A percentile compares a stretch with the other conserved stretches of the same genome.
Evolutionary conservation across 2,797 vertebrate genomes (phyloP).

Genomic region (Craterocephalus amniculus): DNA sequence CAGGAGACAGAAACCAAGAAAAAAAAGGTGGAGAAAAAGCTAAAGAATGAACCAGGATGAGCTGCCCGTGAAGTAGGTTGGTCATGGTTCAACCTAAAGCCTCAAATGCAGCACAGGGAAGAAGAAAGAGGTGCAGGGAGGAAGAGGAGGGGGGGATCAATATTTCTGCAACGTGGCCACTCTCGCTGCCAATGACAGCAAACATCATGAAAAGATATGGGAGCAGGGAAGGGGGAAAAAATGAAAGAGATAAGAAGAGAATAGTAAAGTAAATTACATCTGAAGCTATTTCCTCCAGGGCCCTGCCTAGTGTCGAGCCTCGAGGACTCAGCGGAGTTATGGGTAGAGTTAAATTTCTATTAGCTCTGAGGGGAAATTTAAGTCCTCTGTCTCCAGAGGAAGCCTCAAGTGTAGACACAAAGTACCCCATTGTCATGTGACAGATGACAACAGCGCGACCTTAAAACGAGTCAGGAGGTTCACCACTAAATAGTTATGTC

Average conservation of each 20-base stretch:
- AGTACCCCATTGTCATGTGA: slow-evolving; percentile 77
- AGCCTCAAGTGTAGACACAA: slow-evolving; percentile 69
- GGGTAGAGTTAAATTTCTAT: slow-evolving; percentile 85
- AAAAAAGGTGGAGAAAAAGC: slow-evolving; percentile 1
- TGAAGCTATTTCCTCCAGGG: slow-evolving; percentile 84
- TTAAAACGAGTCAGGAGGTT: slow-evolving; percentile 72
- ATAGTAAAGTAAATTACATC: slow-evolving; percentile 87
- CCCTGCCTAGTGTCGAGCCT: slow-evolving; percentile 72
- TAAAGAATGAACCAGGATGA: slow-evolving; percentile 49
- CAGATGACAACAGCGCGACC: slow-evolving; percentile 72
- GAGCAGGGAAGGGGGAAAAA: slow-evolving; percentile 79
- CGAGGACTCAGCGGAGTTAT: slow-evolving; percentile 80
- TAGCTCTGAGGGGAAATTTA: slow-evolving; percentile 81
- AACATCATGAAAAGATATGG: slow-evolving; percentile 88
- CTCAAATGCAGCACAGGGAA: slow-evolving; percentile 53
- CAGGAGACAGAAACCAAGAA: slow-evolving; percentile 38
- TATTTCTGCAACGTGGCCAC: slow-evolving; percentile 81
- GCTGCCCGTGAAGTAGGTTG: slow-evolving; percentile 59
- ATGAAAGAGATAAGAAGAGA: slow-evolving; percentile 87
- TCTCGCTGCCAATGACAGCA: slow-evolving; percentile 84
- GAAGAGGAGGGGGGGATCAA: slow-evolving; percentile 66
- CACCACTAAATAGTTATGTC: slow-evolving; percentile 72
- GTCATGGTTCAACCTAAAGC: slow-evolving; percentile 58
- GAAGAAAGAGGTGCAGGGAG: slow-evolving; percentile 34
- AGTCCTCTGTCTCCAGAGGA: slow-evolving; percentile 76